Evolutionary conservation across 2,113 vertebrate species (phyloP).

Genomic region (Poeciliopsis turrubarensis): DNA sequence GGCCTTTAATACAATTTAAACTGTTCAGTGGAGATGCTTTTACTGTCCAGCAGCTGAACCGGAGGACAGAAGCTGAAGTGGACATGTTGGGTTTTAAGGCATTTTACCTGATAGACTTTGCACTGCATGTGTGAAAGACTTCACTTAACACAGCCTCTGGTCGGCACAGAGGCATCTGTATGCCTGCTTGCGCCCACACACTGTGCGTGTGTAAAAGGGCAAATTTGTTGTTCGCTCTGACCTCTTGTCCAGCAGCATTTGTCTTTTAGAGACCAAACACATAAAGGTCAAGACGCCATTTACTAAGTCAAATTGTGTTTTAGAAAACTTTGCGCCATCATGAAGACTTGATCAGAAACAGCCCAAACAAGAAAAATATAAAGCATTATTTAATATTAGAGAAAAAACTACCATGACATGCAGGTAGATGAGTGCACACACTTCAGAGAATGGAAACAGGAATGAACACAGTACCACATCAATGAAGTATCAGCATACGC

Average conservation of each 20-base stretch:
- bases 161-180: conserved; percentile 26
- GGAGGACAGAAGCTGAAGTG: conserved; percentile 26
- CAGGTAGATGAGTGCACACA: conserved; percentile 48
- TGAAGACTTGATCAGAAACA: conserved; percentile 15
- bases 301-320: background rate
- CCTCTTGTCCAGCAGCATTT: conserved; percentile 31
- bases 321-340: conserved; percentile 2
- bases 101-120: conserved; percentile 59
- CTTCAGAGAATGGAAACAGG: conserved; percentile 42
- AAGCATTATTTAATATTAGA: conserved; percentile 69
- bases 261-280: conserved; percentile 20
- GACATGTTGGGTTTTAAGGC: conserved; percentile 52
- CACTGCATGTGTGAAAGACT: conserved; percentile 67
- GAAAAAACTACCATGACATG: conserved; percentile 33
- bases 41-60: conserved; percentile 35
- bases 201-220: conserved; percentile 49
- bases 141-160: conserved; percentile 61
- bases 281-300: conserved; percentile 5
- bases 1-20: conserved; percentile 55
- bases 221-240: conserved; percentile 16
- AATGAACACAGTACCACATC: conserved; percentile 48
- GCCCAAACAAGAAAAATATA: conserved; percentile 37
- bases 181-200: conserved; percentile 1
- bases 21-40: conserved; percentile 50
- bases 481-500: conserved; percentile 35